phyloP scores from a whole-genome alignment of 2,888 invertebrate genomes.

The Laspeyria flexula region DNA sequence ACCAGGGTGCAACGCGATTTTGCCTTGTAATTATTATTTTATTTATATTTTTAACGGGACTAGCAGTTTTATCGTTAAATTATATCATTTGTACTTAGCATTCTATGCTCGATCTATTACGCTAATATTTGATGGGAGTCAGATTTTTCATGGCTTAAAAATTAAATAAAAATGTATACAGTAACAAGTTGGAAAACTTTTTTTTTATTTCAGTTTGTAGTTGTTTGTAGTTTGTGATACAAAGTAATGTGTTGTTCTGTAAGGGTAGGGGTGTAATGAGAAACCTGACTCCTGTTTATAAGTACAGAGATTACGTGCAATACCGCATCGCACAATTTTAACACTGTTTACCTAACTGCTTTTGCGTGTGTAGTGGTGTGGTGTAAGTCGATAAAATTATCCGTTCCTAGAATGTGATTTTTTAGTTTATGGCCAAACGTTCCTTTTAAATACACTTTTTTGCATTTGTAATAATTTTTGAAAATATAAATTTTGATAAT shows the following conservation, averaged over 20 bases:
- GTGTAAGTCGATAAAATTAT: slow-evolving; percentile 82
- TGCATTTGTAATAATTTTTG: slow-evolving; percentile 86
- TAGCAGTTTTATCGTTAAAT: slow-evolving; percentile 81
- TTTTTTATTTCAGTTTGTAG: slow-evolving; percentile 11
- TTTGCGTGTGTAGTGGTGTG: slow-evolving; percentile 75
- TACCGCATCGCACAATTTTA: slow-evolving; percentile 78
- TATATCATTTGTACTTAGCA: slow-evolving; percentile 84
- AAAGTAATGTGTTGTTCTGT: background rate
- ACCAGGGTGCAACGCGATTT: slow-evolving; percentile 83
- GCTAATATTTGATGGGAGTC: slow-evolving; percentile 81
- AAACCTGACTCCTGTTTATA: slow-evolving; percentile 73
- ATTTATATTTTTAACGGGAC: slow-evolving; percentile 75
- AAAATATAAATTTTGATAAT: slow-evolving; percentile 87
- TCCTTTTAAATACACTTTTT: slow-evolving; percentile 79
- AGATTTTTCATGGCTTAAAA: slow-evolving; percentile 64
- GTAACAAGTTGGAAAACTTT: slow-evolving; percentile 14
- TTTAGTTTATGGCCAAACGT: slow-evolving; percentile 84
- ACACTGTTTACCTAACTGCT: slow-evolving; percentile 83
- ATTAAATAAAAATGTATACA: slow-evolving; percentile 27
- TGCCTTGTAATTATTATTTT: slow-evolving; percentile 66
- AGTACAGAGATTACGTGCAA: slow-evolving; percentile 69
- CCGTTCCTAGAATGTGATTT: slow-evolving; percentile 69
- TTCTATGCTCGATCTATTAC: slow-evolving; percentile 81
- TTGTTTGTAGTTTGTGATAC: background rate
- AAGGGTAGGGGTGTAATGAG: slow-evolving; percentile 38